Evolutionary conservation across 2,888 invertebrate genomes (phyloP).

Genomic region (Choristoneura rosaceana): DNA sequence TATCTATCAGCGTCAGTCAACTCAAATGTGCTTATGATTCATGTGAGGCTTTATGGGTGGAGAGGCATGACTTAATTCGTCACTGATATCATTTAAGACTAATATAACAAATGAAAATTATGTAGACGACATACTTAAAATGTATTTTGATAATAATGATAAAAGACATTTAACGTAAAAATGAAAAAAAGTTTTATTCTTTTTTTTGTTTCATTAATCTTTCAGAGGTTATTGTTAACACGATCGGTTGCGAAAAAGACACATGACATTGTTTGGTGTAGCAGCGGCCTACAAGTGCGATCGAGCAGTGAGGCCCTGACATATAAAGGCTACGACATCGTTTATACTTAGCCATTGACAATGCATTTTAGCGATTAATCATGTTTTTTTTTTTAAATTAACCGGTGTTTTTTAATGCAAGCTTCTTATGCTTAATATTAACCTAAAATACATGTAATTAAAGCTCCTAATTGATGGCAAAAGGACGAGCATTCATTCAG

Average conservation of each 20-base stretch:
- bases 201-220: neutral
- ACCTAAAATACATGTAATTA: neutral
- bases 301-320: slow-evolving; percentile 80
- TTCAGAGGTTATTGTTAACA: slow-evolving; percentile 60
- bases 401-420: slow-evolving; percentile 11
- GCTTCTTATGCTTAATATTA: neutral
- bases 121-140: neutral
- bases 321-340: slow-evolving; percentile 63
- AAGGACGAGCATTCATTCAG: too few species aligned
- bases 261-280: slow-evolving; percentile 83
- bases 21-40: slow-evolving; percentile 20
- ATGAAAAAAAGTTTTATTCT: neutral
- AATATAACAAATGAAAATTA: slow-evolving; percentile 3
- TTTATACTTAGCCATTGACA: slow-evolving; percentile 62
- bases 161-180: neutral
- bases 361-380: slow-evolving; percentile 54
- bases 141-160: neutral
- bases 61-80: slow-evolving; percentile 17
- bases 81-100: slow-evolving; percentile 33
- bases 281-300: slow-evolving; percentile 81
- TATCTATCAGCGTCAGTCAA: slow-evolving; percentile 29
- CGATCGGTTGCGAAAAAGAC: slow-evolving; percentile 76
- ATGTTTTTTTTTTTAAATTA: slow-evolving; percentile 27
- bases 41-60: slow-evolving; percentile 34
- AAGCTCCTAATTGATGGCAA: too few species aligned